These are phyloP conservation scores for Pyxicephalus adspersus DNA, from an alignment of 2,113 vertebrate genomes.

Conservation along the genomic window DNA sequence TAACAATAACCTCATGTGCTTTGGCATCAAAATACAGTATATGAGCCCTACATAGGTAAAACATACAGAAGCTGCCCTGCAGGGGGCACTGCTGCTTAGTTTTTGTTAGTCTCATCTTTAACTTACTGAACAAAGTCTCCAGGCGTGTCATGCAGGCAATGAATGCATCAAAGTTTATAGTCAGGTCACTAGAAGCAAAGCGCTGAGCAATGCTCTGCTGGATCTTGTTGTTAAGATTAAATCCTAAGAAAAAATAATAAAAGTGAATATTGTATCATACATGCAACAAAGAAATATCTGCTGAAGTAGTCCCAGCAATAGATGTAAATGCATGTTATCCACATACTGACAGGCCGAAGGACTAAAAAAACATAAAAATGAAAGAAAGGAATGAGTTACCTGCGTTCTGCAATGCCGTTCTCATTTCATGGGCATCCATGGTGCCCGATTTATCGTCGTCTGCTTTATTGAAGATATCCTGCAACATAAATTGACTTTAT, in stretches of 20 bases:
- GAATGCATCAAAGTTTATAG: conserved; percentile 84
- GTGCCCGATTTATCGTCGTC: conserved; percentile 70
- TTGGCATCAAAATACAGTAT: no score
- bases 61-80: no score
- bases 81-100: no score
- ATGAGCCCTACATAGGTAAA: no score
- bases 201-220: conserved; percentile 78
- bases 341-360: no score
- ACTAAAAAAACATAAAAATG: no score
- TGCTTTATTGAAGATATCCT: conserved; percentile 74
- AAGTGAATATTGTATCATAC: no score
- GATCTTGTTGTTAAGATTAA: conserved; percentile 78
- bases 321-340: no score
- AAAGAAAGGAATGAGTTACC: conserved; percentile 61
- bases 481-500: conserved; percentile 5
- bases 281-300: no score
- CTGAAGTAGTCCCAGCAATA: neutral
- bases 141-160: conserved; percentile 81
- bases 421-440: conserved; percentile 76
- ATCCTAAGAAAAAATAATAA: conserved; percentile 70
- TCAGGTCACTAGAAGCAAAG: conserved; percentile 73
- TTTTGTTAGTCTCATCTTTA: neutral
- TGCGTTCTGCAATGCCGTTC: conserved; percentile 72
- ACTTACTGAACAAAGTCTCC: conserved; percentile 90
- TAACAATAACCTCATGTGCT: no score